A percentile compares a stretch with the other conserved stretches of the same genome.
These are phyloP conservation scores for Caenorhabditis doughertyi DNA, from an alignment of 2,888 invertebrate genomes.

Conservation along the genomic window DNA sequence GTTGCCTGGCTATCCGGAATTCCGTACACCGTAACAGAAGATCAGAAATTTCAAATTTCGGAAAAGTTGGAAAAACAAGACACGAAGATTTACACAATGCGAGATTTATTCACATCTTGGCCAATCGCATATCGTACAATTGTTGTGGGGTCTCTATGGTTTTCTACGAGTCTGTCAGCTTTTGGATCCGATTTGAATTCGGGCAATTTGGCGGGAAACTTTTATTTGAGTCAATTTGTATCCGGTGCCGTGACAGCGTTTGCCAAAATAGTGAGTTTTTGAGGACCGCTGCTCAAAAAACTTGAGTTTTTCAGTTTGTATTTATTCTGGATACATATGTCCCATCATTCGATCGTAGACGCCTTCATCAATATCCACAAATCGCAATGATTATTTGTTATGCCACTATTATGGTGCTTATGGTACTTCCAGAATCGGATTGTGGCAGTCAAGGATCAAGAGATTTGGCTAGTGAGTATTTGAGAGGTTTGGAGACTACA, in stretches of 20 bases:
- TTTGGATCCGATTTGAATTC: slow-evolving; percentile 73
- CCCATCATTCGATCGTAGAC: slow-evolving; percentile 76
- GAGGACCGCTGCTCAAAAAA: background rate
- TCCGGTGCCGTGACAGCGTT: slow-evolving; percentile 67
- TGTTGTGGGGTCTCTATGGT: slow-evolving; percentile 69
- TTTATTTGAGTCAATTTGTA: slow-evolving; percentile 71
- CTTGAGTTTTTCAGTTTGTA: slow-evolving; percentile 69
- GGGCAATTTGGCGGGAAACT: slow-evolving; percentile 71
- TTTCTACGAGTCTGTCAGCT: slow-evolving; percentile 69
- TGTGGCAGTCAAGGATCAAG: slow-evolving; percentile 59
- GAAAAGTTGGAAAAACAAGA: slow-evolving; percentile 36
- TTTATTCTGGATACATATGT: slow-evolving; percentile 75
- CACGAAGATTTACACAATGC: slow-evolving; percentile 67
- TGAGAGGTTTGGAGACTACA: too few species aligned
- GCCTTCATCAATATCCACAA: slow-evolving; percentile 79
- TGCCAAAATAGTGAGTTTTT: slow-evolving; percentile 67
- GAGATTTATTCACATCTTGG: slow-evolving; percentile 66
- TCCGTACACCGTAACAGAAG: background rate
- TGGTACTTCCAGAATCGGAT: slow-evolving; percentile 65
- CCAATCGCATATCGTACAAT: slow-evolving; percentile 64
- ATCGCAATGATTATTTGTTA: slow-evolving; percentile 77
- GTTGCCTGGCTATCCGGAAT: slow-evolving; percentile 53
- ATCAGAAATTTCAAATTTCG: background rate
- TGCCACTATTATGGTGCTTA: slow-evolving; percentile 72
- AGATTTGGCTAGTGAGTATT: slow-evolving; percentile 65